A percentile compares a stretch with the other conserved stretches of the same genome.
Conservation (phyloP, 2,113 vertebrate species). For the Spheniscus mendiculus region DNA sequence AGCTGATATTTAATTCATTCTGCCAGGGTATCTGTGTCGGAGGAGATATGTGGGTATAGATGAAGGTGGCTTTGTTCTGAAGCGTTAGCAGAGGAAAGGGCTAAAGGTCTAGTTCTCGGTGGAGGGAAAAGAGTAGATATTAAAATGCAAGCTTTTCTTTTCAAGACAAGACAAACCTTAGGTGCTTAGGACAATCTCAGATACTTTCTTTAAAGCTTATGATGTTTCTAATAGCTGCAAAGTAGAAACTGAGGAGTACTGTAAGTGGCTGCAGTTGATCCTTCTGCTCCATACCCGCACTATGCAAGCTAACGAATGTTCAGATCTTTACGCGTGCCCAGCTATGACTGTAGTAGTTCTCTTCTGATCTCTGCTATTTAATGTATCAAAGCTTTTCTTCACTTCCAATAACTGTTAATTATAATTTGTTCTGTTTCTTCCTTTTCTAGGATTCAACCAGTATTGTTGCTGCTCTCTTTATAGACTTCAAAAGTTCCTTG, state of each 20-base stretch:
- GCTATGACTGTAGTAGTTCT: not conserved
- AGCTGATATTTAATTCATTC: not conserved
- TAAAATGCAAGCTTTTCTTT: not conserved
- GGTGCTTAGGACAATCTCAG: not conserved
- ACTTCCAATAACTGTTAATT: not conserved
- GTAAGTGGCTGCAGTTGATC: not conserved
- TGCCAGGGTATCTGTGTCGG: not conserved
- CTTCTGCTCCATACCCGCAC: not conserved
- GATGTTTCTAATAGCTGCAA: not conserved
- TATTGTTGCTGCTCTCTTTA: slow-evolving; percentile 82
- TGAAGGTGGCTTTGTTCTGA: not conserved
- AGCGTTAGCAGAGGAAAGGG: not conserved
- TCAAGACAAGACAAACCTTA: not conserved
- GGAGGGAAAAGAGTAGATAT: not conserved
- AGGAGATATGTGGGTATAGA: not conserved
- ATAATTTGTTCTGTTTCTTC: not conserved
- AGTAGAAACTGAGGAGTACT: not conserved
- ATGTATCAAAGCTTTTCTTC: not conserved
- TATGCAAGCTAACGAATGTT: not conserved
- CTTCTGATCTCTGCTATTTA: not conserved
- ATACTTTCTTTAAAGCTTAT: not conserved
- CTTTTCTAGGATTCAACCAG: slow-evolving; percentile 82
- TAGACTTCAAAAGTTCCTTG: slow-evolving; percentile 82
- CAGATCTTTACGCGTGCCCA: not conserved
- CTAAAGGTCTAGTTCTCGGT: not conserved